These are phyloP conservation scores for Himantopus leucocephalus DNA, from an alignment of 2,113 vertebrate genomes.

Conservation along the genomic window DNA sequence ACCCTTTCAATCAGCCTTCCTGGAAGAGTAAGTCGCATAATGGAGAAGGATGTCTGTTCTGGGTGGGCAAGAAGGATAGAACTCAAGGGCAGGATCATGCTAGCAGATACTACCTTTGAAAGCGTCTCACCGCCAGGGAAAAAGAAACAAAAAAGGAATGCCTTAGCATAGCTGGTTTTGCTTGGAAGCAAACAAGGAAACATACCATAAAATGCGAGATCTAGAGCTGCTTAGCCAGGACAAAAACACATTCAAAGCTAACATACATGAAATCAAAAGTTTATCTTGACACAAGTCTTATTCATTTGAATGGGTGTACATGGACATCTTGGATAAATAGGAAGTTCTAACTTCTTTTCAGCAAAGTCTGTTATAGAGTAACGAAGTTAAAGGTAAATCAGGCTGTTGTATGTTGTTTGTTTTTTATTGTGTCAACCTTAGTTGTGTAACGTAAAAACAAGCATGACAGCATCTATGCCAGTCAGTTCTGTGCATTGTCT, in stretches of 20 bases:
- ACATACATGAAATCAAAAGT: background rate
- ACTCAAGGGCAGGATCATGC: background rate
- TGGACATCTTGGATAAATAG: background rate
- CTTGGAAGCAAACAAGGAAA: background rate
- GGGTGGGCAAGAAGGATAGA: background rate
- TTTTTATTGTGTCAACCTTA: background rate
- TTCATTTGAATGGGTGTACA: background rate
- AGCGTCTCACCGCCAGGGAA: rapidly evolving
- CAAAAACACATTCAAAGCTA: background rate
- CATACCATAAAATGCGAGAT: background rate
- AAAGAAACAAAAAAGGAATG: background rate
- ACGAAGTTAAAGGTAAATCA: background rate
- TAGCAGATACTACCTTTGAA: background rate
- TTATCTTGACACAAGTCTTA: background rate
- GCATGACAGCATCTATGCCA: background rate
- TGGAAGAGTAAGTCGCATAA: background rate
- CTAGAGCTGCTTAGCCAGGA: background rate
- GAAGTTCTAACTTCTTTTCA: background rate
- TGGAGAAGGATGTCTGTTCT: background rate
- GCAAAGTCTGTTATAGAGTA: background rate
- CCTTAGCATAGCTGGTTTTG: background rate
- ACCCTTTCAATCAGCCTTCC: background rate
- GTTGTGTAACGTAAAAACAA: background rate
- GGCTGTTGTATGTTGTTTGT: rapidly evolving
- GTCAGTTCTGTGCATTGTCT: background rate